Evolutionary conservation across 1,140 invertebrate species (phyloP), one percentile per base, ranked within the genome.

Genomic region (Ruditapes philippinarum): DNA sequence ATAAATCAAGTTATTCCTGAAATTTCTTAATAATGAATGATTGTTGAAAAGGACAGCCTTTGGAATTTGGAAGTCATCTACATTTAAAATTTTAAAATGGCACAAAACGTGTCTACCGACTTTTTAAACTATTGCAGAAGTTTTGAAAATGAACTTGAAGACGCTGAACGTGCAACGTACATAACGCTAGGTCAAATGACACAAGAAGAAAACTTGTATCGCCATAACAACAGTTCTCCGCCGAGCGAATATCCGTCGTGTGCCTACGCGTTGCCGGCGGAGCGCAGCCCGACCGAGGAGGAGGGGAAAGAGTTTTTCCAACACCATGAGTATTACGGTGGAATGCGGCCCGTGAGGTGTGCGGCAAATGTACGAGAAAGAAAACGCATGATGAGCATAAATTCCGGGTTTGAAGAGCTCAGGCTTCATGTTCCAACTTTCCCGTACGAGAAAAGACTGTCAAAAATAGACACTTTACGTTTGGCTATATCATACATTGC

Each of bases 401-500:
- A 99, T 95, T 98, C 99, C 94, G 99, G 99, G 3, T 99, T 99
- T 94, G 98, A 96, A 92, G 96, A 96, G 85, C 94, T 96, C 0
- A 93, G 96, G 12, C 91, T 93, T 84, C 98, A 99, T 96, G 99
- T 99, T 17, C 99, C 99, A 33, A 99, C 99, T 0, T 99, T 99
- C 95, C 99, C 99, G 0, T 99, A 99, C 94, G 99, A 99, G 95
- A 99, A 99, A 95, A 97, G 99, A 0, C 97, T 99, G 0, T 99
- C 99, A 0, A 98, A 99, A 93, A 99, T 99, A 92, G 99, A 99
- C 96, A 99, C 99, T 0, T 96, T 99, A 0, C 97, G 99, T 0
- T 96, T 99, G 92, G 99, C 99, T 12, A 99, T 99, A 91, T 99
- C 99, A 14, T 99, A 99, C 96, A 99, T 99, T 91, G 98, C 98